Evolutionary conservation across 37 sponge, comb jelly and placozoan species (phyloP).

Genomic region (Agelas oroides): DNA sequence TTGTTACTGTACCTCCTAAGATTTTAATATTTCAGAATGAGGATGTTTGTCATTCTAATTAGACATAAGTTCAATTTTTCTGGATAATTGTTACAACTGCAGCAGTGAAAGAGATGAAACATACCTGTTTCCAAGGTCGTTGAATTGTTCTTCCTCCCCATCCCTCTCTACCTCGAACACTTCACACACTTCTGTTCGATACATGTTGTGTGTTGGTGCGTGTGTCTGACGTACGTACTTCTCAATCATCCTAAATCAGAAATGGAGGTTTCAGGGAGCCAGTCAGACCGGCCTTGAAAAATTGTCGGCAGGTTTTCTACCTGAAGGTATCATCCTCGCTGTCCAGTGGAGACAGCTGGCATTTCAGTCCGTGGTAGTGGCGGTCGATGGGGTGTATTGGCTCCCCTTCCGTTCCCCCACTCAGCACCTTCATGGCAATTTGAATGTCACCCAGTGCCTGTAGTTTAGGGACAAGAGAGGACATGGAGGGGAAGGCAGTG

Average conservation of each 20-base stretch:
- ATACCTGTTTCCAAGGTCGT: constrained; percentile 90
- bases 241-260: constrained; percentile 57
- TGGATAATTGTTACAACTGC: no score
- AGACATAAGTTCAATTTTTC: no score
- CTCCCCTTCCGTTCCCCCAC: constrained; percentile 6
- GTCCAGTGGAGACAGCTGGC: constrained; percentile 68
- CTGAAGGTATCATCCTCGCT: constrained; percentile 48
- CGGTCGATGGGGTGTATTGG: constrained; percentile 73
- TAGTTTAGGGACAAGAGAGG: background rate
- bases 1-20: no score
- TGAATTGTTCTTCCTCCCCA: constrained; percentile 72
- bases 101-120: no score
- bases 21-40: no score
- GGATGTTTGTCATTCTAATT: no score
- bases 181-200: constrained; percentile 76
- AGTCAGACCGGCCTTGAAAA: background rate
- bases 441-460: constrained; percentile 91
- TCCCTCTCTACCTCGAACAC: constrained; percentile 78
- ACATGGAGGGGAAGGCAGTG: background rate
- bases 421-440: constrained; percentile 83
- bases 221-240: constrained; percentile 91
- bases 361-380: constrained; percentile 77
- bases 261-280: background rate
- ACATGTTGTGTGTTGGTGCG: constrained; percentile 85
- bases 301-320: no score